phyloP scores from a whole-genome alignment of 2,113 vertebrate genomes.

The Tamias sibiricus region DNA sequence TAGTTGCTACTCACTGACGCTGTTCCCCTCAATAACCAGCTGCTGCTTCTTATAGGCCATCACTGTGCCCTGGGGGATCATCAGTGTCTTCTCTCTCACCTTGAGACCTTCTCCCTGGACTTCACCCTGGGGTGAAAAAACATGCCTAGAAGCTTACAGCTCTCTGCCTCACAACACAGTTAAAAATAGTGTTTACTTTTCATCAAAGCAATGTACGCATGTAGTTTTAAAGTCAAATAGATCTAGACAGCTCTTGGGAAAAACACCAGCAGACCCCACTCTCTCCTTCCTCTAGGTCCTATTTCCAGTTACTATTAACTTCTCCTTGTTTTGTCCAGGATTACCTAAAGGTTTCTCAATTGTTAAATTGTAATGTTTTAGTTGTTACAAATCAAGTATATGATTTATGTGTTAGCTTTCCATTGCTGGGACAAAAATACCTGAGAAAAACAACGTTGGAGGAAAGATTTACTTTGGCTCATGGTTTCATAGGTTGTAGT shows the following conservation, averaged over 20 bases:
- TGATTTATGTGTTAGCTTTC: no score
- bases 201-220: background rate
- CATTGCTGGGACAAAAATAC: no score
- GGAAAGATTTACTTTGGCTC: no score
- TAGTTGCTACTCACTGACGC: background rate
- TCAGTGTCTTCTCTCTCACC: accelerated
- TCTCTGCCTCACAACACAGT: background rate
- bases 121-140: slow-evolving; percentile 18
- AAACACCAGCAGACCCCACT: background rate
- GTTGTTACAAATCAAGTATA: no score
- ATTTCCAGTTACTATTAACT: background rate
- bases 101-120: background rate
- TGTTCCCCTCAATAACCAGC: background rate
- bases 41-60: slow-evolving; percentile 42
- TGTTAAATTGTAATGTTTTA: no score
- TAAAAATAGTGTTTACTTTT: background rate
- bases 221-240: background rate
- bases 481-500: no score
- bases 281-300: background rate
- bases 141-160: background rate
- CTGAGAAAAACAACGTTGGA: no score
- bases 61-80: background rate
- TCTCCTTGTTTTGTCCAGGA: background rate
- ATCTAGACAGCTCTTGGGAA: background rate
- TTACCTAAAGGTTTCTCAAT: background rate